Percentiles rank a stretch among this genome's conserved stretches.
Conservation (phyloP, 2,113 vertebrate species). For the Azemiops feae region DNA sequence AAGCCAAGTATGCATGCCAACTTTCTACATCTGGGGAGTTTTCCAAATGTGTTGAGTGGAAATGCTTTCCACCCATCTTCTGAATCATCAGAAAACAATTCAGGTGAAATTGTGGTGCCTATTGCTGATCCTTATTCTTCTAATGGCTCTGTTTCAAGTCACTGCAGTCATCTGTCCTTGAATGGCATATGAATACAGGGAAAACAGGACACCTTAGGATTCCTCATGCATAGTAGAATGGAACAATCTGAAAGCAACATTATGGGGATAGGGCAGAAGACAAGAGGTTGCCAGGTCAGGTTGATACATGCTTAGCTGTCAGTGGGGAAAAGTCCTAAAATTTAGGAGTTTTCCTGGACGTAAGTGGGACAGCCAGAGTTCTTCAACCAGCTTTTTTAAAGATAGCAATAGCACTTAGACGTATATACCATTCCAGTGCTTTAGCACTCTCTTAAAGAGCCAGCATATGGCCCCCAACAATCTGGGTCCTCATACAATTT, state of each 20-base stretch:
- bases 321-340: not conserved
- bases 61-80: not conserved
- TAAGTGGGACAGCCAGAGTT: not conserved
- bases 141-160: not conserved
- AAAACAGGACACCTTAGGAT: not conserved
- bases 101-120: not conserved
- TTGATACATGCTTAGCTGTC: not conserved
- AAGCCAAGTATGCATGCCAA: not conserved
- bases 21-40: not conserved
- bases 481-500: too few species aligned
- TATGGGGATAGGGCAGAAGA: not conserved
- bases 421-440: too few species aligned
- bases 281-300: not conserved
- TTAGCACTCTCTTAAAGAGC: too few species aligned
- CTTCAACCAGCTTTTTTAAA: not conserved
- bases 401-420: not conserved
- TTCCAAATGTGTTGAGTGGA: not conserved
- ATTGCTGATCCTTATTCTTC: not conserved
- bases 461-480: too few species aligned
- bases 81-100: not conserved
- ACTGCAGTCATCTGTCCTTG: not conserved
- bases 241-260: not conserved
- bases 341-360: not conserved
- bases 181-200: not conserved
- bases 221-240: not conserved